Evolutionary conservation across 2,113 vertebrate genomes (phyloP), one percentile per base, ranked within the genome.

Genomic region (Todiramphus saurophagus): DNA sequence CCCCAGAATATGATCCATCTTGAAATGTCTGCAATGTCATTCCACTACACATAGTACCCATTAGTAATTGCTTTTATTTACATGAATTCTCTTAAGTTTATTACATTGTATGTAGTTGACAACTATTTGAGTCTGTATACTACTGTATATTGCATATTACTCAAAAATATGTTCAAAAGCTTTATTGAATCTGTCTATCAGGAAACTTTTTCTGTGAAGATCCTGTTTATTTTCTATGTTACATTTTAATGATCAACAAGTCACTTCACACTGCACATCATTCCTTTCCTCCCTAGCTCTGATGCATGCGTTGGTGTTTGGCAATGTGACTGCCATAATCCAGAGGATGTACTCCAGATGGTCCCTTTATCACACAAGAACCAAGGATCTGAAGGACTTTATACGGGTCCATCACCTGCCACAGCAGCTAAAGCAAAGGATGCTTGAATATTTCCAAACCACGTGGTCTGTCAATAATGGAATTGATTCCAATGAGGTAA

Each of bases 381-480:
- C 99, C 89, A 99, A 99, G 97, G 99, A 99, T 96, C 96, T 99
- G 76, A 99, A 99, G 95, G 99, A 99, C 96, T 99, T 99, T 93
- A 99, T 99, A 94, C 98, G 99, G 20, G 99, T 99, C 82, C 99
- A 99, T 96, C 99, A 99, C 87, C 98, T 99, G 83, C 99, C 99
- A n/a, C 99, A 99, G 95, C 99, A 98, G 95, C 98, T 99, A 67
- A 99, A 99, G 97, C 99, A 99, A 97, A 98, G 99, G 95, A 99
- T 99, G 99, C 97, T 99, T 60, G 99, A 99, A 94, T 99, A 99
- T 98, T 99, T 99, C 97, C 99, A 99, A 97, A 99, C 99, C 60
- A 99, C 99, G 1, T 99, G 99, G 99, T 99, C 99, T 37, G 99
- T 99, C 98, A 99, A 99, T 98, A 99, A 99, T 27, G 99, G 99